Evolutionary conservation across 2,888 invertebrate genomes (phyloP).

Genomic region (Archips crataeganus): DNA sequence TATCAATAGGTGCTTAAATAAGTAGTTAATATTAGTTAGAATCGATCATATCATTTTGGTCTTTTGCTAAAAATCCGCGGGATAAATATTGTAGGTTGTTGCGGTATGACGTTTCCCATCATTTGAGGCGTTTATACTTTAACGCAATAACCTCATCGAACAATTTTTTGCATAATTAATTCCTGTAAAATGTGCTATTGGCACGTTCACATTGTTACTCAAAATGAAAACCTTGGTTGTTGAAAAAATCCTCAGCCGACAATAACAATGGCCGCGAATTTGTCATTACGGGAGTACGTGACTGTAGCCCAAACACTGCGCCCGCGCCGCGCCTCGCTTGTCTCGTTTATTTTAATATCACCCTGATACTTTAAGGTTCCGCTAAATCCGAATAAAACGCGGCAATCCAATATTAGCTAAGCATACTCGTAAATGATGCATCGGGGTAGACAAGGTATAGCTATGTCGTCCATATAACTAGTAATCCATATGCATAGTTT

Average conservation of each 20-base stretch:
- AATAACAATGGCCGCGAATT: constrained; percentile 78
- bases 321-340: constrained; percentile 58
- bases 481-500: no score
- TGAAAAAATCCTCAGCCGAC: constrained; percentile 72
- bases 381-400: neutral
- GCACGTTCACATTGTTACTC: constrained; percentile 77
- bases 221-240: constrained; percentile 73
- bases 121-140: constrained; percentile 35
- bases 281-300: constrained; percentile 80
- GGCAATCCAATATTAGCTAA: neutral
- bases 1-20: neutral
- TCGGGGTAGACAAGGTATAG: neutral
- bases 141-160: constrained; percentile 34
- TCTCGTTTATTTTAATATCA: constrained; percentile 77
- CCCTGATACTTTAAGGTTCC: constrained; percentile 68
- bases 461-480: no score
- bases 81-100: neutral
- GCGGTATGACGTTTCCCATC: constrained; percentile 27
- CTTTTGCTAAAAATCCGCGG: neutral
- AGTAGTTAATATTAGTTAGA: neutral
- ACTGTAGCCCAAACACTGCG: constrained; percentile 71
- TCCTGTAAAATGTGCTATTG: constrained; percentile 71
- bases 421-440: neutral
- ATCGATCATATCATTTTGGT: neutral
- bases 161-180: constrained; percentile 72